A percentile compares a stretch with the other conserved stretches of the same genome.
Conservation (phyloP, 64 coral and sea anemone species). For the Dendronephthya gigantea region DNA sequence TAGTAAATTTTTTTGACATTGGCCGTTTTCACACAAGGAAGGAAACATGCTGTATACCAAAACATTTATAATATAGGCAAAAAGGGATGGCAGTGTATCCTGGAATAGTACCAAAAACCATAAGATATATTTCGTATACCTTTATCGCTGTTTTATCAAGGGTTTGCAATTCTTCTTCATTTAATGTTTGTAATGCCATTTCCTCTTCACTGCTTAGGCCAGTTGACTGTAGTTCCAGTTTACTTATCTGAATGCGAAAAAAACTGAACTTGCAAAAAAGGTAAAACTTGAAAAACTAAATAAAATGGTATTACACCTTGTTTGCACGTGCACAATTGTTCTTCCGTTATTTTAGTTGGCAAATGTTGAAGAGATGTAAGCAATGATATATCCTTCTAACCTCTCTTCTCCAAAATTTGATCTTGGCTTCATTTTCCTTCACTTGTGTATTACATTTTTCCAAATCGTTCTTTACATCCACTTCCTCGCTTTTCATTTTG, state of each 20-base stretch:
- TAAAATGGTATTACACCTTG: no score
- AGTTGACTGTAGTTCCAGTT: constrained; percentile 52
- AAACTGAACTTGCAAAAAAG: neutral
- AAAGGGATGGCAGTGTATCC: no score
- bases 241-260: constrained; percentile 38
- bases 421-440: constrained; percentile 77
- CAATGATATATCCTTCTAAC: neutral
- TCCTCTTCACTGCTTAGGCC: constrained; percentile 40
- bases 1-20: no score
- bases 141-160: constrained; percentile 68
- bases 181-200: constrained; percentile 50
- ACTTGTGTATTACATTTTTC: constrained; percentile 65
- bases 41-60: no score
- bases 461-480: constrained; percentile 88
- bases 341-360: no score
- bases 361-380: no score
- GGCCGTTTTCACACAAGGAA: no score
- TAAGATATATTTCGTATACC: constrained; percentile 15
- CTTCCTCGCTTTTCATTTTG: constrained; percentile 50
- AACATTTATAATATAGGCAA: no score
- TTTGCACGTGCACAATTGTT: no score
- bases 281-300: no score
- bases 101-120: no score
- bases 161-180: constrained; percentile 43
- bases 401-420: constrained; percentile 85